A percentile compares a stretch with the other conserved stretches of the same genome.
Evolutionary conservation across 2,888 invertebrate genomes (phyloP).

Genomic region (Drosophila nr. perissopoda): DNA sequence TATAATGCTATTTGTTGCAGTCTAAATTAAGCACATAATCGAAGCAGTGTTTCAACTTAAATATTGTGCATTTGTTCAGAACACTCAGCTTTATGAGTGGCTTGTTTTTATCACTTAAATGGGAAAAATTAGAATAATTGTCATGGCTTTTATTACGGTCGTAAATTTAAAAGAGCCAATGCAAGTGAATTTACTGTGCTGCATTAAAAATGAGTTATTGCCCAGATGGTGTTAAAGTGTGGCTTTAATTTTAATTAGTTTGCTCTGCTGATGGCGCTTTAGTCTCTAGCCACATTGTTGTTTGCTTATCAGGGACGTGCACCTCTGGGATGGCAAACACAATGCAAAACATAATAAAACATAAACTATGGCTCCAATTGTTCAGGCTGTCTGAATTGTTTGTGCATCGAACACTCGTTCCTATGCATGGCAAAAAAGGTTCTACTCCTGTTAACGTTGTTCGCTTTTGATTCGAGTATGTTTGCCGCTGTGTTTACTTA

Average conservation of each 20-base stretch:
- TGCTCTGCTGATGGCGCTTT: constrained; percentile 50
- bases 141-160: constrained; percentile 68
- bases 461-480: constrained; percentile 37
- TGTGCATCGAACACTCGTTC: constrained; percentile 31
- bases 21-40: constrained; percentile 14
- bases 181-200: constrained; percentile 55
- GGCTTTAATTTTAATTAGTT: constrained; percentile 74
- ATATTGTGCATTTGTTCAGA: constrained; percentile 28
- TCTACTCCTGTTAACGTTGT: constrained; percentile 19
- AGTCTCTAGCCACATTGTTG: constrained; percentile 22
- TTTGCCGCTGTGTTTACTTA: constrained; percentile 27
- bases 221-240: constrained; percentile 68
- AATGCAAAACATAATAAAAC: constrained; percentile 31
- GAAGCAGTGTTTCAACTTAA: constrained; percentile 15
- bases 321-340: constrained; percentile 12
- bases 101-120: constrained; percentile 61
- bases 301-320: constrained; percentile 26
- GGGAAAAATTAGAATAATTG: constrained; percentile 71
- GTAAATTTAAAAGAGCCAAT: constrained; percentile 62
- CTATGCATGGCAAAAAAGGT: constrained; percentile 25
- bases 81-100: constrained; percentile 12
- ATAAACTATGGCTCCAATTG: constrained; percentile 38
- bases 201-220: constrained; percentile 64
- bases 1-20: constrained; percentile 33
- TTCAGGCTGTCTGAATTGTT: constrained; percentile 40